Base-by-base conservation (phyloP, 1,140 invertebrate genomes). In the Leucophenga varia region DNA sequence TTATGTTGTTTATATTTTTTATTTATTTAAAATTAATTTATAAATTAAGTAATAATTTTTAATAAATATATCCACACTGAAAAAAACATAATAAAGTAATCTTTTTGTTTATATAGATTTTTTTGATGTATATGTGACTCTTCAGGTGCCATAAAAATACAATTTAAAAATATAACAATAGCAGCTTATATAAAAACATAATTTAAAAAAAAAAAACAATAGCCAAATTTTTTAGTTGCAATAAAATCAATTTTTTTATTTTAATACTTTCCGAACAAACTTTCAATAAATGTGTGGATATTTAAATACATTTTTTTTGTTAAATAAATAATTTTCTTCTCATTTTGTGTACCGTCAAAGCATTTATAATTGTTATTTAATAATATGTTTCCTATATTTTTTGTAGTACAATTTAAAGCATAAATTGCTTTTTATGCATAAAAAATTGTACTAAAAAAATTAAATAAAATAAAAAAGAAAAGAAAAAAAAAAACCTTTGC, bases 331-430 rank as follows among this genome's bases (percentile, higher is more conserved):
- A 22, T 55, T 64, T 61, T 61, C 49, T 54, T 61, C 63, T 55
- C 39, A 46, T 59, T 55, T 55, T 67, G 63, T 67, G 64, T 67
- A 67, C 64, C 64, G 64, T 64, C 57, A 64, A 69, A 68, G 64
- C 64, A 67, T 67, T 67, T 67, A 67, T 68, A 57, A 60, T 68
- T 69, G 59, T 67, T 68, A 67, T 64, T 64, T 49, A 59, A 48
- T 46, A 57, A n/a, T 58, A 54, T 46, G 46, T 50, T 57, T 54
- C 54, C 61, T 50, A 55, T 40, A 56, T 25, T n/a, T n/a, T n/a
- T n/a, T n/a, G n/a, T n/a, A n/a, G n/a, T n/a, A n/a, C 28, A 40
- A 22, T 40, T 25, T 13, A 22, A 22, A 40, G 16, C 28, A 40
- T 18, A 40, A 38, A 38, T 1, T 38, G 1, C 10, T 18, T 12